phyloP scores from a whole-genome alignment of 2,888 invertebrate species.

The Gnatocerus cornutus region DNA sequence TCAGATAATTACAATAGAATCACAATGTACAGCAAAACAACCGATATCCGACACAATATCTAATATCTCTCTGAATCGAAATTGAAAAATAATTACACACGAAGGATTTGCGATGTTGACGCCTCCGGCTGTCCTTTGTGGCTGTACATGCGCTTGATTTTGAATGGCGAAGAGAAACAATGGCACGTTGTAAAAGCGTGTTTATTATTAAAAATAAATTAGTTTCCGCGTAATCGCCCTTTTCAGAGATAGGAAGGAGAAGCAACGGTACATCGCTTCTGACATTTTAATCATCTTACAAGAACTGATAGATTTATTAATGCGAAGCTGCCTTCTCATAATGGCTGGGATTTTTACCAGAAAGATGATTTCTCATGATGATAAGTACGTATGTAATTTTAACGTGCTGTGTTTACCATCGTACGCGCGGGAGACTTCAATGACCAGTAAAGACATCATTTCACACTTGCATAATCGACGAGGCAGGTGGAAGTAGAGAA shows the following conservation, averaged over 20 bases:
- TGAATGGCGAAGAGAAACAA: constrained; percentile 33
- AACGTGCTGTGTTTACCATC: constrained; percentile 37
- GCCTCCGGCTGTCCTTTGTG: constrained; percentile 16
- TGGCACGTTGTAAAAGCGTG: constrained; percentile 20
- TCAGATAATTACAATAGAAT: constrained; percentile 19
- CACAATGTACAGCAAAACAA: constrained; percentile 22
- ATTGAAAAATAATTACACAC: constrained; percentile 25
- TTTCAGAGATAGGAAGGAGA: constrained; percentile 13
- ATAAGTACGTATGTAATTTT: constrained; percentile 43
- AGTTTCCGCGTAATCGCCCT: constrained; percentile 41
- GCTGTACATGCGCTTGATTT: constrained; percentile 4
- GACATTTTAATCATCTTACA: constrained; percentile 46
- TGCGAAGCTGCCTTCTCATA: constrained; percentile 33
- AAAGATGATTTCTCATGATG: constrained; percentile 45
- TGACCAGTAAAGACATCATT: constrained; percentile 38
- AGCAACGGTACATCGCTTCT: constrained; percentile 38
- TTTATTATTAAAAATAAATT: constrained; percentile 41
- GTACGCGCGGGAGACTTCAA: constrained; percentile 42
- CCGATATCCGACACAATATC: constrained; percentile 18
- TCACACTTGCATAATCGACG: constrained; percentile 27
- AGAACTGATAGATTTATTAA: constrained; percentile 47
- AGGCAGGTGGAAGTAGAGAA: constrained; percentile 11
- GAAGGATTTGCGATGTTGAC: not conserved
- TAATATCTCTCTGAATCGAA: constrained; percentile 24
- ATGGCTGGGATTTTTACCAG: constrained; percentile 34